Percentiles rank a stretch among this genome's conserved stretches.
Evolutionary conservation across 35 echinoderm and acorn worm genomes (phyloP).

Genomic region (Stichopus chloronotus): DNA sequence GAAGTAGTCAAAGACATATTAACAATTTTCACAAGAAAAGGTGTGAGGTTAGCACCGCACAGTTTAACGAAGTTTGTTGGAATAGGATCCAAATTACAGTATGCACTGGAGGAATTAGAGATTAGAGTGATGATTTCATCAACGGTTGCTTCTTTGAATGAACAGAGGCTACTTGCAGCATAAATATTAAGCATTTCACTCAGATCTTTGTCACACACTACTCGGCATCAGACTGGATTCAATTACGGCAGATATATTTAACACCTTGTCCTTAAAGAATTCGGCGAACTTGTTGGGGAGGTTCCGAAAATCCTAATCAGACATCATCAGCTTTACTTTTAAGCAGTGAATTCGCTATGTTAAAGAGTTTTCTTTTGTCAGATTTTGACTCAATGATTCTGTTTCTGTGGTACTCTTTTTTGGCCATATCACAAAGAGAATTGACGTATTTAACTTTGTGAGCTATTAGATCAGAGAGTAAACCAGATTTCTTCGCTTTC

Average conservation of each 20-base stretch:
- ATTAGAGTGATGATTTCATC: constrained; percentile 12
- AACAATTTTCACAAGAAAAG: constrained; percentile 2
- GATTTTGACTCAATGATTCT: constrained; percentile 28
- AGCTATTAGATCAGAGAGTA: background rate
- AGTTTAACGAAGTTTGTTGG: background rate
- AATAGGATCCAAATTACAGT: constrained; percentile 8
- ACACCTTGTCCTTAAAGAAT: background rate
- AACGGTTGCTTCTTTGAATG: background rate
- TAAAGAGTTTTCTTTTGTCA: constrained; percentile 8
- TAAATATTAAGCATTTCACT: background rate
- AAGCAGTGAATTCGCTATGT: constrained; percentile 7
- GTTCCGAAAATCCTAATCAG: background rate
- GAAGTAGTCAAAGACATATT: constrained; percentile 13
- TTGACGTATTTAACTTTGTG: constrained; percentile 9
- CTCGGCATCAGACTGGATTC: constrained; percentile 7
- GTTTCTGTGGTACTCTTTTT: constrained; percentile 30
- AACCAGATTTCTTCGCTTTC: constrained; percentile 40
- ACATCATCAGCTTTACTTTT: constrained; percentile 13
- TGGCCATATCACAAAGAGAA: background rate
- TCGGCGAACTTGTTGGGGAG: constrained; percentile 42
- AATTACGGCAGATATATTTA: constrained; percentile 8
- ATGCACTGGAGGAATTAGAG: background rate
- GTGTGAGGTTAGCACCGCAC: background rate
- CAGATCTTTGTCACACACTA: background rate
- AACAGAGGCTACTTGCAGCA: background rate